These are phyloP conservation scores for Sebastes glaucus DNA, from an alignment of 2,797 vertebrate genomes.

Conservation along the genomic window DNA sequence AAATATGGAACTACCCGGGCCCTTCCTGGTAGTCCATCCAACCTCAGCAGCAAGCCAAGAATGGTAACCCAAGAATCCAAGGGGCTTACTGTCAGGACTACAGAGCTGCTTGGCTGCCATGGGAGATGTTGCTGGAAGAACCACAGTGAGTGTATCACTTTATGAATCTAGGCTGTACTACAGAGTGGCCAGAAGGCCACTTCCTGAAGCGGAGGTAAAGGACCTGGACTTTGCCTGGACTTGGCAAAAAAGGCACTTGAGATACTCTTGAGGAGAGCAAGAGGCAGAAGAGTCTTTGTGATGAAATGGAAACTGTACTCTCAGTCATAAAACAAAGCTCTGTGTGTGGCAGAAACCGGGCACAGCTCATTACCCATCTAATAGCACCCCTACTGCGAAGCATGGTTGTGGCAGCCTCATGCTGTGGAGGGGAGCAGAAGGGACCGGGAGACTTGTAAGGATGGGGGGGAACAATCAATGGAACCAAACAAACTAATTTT, in stretches of 20 bases:
- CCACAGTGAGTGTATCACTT: constrained; percentile 13
- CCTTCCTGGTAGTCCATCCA: constrained; percentile 22
- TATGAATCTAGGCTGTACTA: constrained; percentile 11
- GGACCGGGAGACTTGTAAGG: constrained; percentile 30
- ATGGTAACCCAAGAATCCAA: constrained; percentile 27
- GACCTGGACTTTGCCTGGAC: neutral
- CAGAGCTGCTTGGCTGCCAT: neutral
- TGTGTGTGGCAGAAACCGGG: constrained; percentile 53
- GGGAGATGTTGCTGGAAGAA: constrained; percentile 26
- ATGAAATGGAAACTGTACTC: constrained; percentile 55
- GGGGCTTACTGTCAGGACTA: constrained; percentile 18
- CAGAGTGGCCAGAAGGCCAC: neutral
- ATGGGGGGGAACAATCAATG: constrained; percentile 42
- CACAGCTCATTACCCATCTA: constrained; percentile 74
- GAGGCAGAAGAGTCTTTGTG: constrained; percentile 28
- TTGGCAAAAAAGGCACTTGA: neutral
- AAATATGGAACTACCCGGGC: neutral
- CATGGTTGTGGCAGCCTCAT: constrained; percentile 60
- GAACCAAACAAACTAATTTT: constrained; percentile 39
- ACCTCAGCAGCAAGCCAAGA: constrained; percentile 18
- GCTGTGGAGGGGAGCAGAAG: constrained; percentile 60
- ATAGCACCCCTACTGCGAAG: constrained; percentile 67
- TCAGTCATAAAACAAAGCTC: constrained; percentile 61
- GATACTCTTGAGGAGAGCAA: constrained; percentile 6
- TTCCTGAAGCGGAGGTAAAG: neutral